Conservation (phyloP, 2,888 invertebrate genomes). For the Dermolepida albohirtum region DNA sequence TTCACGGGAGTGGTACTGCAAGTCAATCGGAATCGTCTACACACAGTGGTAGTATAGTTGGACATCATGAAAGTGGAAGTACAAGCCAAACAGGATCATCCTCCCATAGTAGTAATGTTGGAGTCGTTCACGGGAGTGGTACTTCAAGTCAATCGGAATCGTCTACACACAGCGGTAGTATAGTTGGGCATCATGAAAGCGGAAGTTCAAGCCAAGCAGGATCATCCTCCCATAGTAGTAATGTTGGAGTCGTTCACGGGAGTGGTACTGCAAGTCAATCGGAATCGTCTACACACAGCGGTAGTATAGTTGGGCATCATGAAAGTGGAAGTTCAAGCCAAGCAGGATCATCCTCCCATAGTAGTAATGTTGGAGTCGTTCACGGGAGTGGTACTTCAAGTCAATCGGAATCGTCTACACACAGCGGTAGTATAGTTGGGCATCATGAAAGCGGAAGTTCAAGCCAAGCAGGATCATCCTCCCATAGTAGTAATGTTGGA, state of each 20-base stretch:
- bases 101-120: slow-evolving; percentile 5
- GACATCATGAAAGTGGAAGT: not conserved
- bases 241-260: not conserved
- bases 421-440: not conserved
- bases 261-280: slow-evolving; percentile 2
- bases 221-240: not conserved
- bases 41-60: not conserved
- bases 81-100: too few species aligned
- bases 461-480: slow-evolving; percentile 16
- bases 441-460: slow-evolving; percentile 6
- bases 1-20: not conserved
- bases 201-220: not conserved
- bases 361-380: not conserved
- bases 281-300: not conserved
- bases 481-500: slow-evolving; percentile 5
- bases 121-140: not conserved
- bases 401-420: slow-evolving; percentile 18
- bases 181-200: not conserved
- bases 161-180: not conserved
- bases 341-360: not conserved
- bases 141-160: slow-evolving; percentile 10
- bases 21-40: not conserved
- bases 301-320: not conserved
- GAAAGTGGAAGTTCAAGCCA: slow-evolving; percentile 1
- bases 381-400: slow-evolving; percentile 20